phyloP scores from a whole-genome alignment of 2,797 vertebrate genomes.

The Rhodeus uyekii region DNA sequence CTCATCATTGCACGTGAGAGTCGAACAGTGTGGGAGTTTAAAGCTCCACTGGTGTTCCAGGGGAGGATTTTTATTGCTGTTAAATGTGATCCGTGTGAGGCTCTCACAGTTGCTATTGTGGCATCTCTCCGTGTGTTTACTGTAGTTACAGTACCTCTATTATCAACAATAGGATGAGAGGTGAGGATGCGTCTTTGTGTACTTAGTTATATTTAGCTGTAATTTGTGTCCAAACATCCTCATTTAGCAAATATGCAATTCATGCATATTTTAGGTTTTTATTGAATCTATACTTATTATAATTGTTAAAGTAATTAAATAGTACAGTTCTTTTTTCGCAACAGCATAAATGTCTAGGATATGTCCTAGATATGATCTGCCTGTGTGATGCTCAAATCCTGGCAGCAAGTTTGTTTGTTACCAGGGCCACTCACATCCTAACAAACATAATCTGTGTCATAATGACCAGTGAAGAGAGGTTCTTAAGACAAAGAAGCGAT shows the following conservation, averaged over 20 bases:
- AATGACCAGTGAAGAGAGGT: slow-evolving; percentile 30
- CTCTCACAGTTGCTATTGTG: slow-evolving; percentile 26
- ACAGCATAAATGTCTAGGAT: not conserved
- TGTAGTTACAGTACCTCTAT: slow-evolving; percentile 10
- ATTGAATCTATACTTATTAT: too few species aligned
- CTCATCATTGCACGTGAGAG: slow-evolving; percentile 9
- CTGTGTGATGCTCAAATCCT: slow-evolving; percentile 40
- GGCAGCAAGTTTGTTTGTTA: slow-evolving; percentile 50
- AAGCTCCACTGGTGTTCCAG: slow-evolving; percentile 16
- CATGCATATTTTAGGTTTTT: too few species aligned
- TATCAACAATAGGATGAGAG: not conserved
- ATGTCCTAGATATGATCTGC: not conserved
- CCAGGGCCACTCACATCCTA: slow-evolving; percentile 48
- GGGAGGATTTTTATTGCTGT: slow-evolving; percentile 34
- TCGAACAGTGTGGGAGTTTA: slow-evolving; percentile 1
- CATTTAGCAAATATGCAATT: not conserved
- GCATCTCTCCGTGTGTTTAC: slow-evolving; percentile 34
- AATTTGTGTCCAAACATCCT: not conserved
- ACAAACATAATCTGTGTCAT: slow-evolving; percentile 46
- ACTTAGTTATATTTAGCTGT: not conserved
- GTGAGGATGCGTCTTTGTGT: not conserved
- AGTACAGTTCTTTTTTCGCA: not conserved
- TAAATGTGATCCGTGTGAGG: slow-evolving; percentile 6
- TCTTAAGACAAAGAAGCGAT: slow-evolving; percentile 33
- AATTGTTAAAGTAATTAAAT: not conserved